Percentiles rank a stretch among this genome's conserved stretches.
Evolutionary conservation across 2,888 invertebrate species (phyloP).

Genomic region (Ochropacha duplaris): DNA sequence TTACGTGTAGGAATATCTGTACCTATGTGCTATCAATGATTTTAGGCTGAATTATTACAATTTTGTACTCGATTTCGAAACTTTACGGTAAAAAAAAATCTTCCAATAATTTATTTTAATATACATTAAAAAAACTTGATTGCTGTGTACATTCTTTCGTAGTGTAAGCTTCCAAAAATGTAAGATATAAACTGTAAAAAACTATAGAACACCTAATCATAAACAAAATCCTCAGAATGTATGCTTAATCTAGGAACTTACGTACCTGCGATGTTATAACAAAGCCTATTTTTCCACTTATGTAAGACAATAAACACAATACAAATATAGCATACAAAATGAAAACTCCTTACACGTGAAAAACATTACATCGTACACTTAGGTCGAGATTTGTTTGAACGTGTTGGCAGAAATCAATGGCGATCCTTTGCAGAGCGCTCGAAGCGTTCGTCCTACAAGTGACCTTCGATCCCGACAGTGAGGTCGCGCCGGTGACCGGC

Average conservation of each 20-base stretch:
- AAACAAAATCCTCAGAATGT: too few relatives aligned
- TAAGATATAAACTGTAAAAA: too few relatives aligned
- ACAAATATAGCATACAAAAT: not conserved
- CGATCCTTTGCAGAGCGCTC: conserved; percentile 35
- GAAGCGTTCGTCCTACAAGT: conserved; percentile 65
- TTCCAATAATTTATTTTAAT: too few relatives aligned
- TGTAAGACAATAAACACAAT: not conserved
- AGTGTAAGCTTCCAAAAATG: too few relatives aligned
- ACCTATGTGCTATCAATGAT: not conserved
- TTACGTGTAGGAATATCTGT: not conserved
- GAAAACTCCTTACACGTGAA: not conserved
- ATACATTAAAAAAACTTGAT: too few relatives aligned
- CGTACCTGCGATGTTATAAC: not conserved
- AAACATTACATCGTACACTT: conserved; percentile 13
- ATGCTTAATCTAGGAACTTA: too few relatives aligned
- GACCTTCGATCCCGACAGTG: conserved; percentile 66
- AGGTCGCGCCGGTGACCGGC: conserved; percentile 74
- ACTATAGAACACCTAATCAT: too few relatives aligned
- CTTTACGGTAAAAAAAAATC: too few relatives aligned
- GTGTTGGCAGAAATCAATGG: conserved; percentile 32
- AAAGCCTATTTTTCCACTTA: not conserved
- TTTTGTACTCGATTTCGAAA: too few relatives aligned
- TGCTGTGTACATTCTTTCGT: too few relatives aligned
- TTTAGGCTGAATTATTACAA: too few relatives aligned
- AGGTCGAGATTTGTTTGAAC: conserved; percentile 36